Evolutionary conservation across 2,888 invertebrate species (phyloP).

Genomic region (Poecilobothrus nobilitatus): DNA sequence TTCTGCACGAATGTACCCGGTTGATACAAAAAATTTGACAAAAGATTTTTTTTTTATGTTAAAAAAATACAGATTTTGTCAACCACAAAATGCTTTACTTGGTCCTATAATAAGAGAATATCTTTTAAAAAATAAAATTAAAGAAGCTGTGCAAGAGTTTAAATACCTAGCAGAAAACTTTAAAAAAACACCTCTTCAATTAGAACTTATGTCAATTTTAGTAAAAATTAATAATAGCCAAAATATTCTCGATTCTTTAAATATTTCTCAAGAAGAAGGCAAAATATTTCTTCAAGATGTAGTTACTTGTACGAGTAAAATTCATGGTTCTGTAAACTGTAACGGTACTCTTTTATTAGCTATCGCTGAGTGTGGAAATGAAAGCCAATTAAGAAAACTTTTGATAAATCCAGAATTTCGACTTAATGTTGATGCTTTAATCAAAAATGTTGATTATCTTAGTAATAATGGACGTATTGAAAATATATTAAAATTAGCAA

Average conservation of each 20-base stretch:
- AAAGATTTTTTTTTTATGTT: conserved; percentile 49
- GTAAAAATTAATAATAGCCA: conserved; percentile 35
- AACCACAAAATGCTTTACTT: conserved; percentile 49
- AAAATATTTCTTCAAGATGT: conserved; percentile 39
- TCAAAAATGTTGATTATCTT: conserved; percentile 47
- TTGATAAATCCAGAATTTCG: conserved; percentile 48
- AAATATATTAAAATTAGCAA: conserved; percentile 36
- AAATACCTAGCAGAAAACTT: conserved; percentile 46
- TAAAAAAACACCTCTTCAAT: conserved; percentile 56
- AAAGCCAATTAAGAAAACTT: conserved; percentile 44
- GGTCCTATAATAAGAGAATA: conserved; percentile 56
- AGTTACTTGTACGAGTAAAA: conserved; percentile 34
- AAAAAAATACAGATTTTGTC: conserved; percentile 48
- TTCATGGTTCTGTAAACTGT: conserved; percentile 44
- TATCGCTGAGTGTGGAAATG: conserved; percentile 45
- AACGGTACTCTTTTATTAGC: conserved; percentile 43
- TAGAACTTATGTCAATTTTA: conserved; percentile 50
- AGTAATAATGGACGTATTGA: conserved; percentile 34
- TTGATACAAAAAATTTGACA: conserved; percentile 40
- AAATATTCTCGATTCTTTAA: conserved; percentile 25
- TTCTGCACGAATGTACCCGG: conserved; percentile 22
- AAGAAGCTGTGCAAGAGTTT: conserved; percentile 50
- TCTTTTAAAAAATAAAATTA: conserved; percentile 47
- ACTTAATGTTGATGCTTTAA: conserved; percentile 47
- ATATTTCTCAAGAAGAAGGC: conserved; percentile 30